Conservation (phyloP, 1,140 invertebrate genomes). For the Drosophila dunni region DNA sequence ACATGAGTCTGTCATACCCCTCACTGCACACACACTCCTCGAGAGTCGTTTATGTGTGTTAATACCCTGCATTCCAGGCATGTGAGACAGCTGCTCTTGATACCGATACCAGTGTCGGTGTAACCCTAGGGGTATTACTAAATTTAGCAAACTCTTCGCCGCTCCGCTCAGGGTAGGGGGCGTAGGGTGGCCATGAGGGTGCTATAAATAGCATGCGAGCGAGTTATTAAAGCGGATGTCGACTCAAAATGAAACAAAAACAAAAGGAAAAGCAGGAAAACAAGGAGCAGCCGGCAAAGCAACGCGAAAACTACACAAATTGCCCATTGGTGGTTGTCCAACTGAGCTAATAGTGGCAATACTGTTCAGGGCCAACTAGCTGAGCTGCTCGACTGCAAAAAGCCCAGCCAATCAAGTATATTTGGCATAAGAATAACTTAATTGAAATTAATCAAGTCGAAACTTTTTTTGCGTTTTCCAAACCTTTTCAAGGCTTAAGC, state of each 20-base stretch:
- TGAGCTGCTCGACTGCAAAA: not conserved
- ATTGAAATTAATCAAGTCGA: no score
- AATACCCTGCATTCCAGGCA: conserved; percentile 35
- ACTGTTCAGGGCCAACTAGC: not conserved
- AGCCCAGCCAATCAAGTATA: not conserved
- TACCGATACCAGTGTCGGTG: conserved; percentile 8
- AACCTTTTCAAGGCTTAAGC: no score
- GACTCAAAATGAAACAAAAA: not conserved
- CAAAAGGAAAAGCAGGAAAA: conserved; percentile 3
- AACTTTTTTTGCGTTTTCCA: no score
- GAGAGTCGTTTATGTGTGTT: not conserved
- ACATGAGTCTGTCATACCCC: no score
- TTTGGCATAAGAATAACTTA: no score
- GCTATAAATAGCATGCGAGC: conserved; percentile 60
- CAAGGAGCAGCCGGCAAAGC: conserved; percentile 34
- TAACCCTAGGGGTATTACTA: conserved; percentile 29
- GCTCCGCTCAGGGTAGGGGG: conserved; percentile 8
- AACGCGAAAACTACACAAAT: conserved; percentile 6
- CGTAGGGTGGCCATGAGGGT: conserved; percentile 46
- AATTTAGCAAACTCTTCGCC: conserved; percentile 46
- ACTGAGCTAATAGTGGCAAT: not conserved
- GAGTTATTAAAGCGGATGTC: conserved; percentile 59
- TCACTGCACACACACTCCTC: not conserved
- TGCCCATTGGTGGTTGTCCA: conserved; percentile 8
- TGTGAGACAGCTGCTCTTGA: conserved; percentile 28